Evolutionary conservation across 2,113 vertebrate species (phyloP), one percentile per base, ranked within the genome.

Genomic region (Camarhynchus parvulus): DNA sequence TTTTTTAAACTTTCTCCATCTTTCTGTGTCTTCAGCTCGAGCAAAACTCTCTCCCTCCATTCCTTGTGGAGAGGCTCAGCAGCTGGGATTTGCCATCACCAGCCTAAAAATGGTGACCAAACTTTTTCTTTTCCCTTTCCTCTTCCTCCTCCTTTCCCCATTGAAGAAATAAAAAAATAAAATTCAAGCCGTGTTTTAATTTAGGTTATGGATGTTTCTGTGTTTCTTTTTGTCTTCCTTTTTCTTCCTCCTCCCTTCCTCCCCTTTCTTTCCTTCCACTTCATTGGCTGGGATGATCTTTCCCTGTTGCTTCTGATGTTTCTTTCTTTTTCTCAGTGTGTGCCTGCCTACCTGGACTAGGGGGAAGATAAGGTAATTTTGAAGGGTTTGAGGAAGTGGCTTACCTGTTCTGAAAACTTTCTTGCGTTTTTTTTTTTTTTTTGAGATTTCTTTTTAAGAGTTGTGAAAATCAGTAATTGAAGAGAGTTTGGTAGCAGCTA

Each of bases 51-150:
- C 77, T 72, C 89, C 95, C 91, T 95, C 89, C 89, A 47, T 93
- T 95, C 63, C 39, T 88, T 90, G 63, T 78, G 81, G 52, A 81
- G 64, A 78, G 87, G 90, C 86, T 97, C 95, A 95, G 95, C 96
- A 96, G 93, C 95, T 94, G 96, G 97, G 97, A 95, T 97, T 97
- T 98, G 97, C 96, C 95, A 97, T 93, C 96, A 93, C 96, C 97
- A 91, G 97, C 96, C 97, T 98, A 98, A 98, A 98, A 98, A 98
- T 98, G 93, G 97, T 98, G 98, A 98, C 97, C 96, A 97, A 98
- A 98, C 97, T 98, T 94, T 92, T 95, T 96, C 93, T 90, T 95
- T 41, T 8, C 20, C 35, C 17, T 14, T 7, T 30, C 15, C 22
- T 92, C 87, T 94, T 96, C 91, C 87, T 95, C 23, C 33, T 37